Evolutionary conservation across 2,113 vertebrate species (phyloP).

Genomic region (Natator depressus): DNA sequence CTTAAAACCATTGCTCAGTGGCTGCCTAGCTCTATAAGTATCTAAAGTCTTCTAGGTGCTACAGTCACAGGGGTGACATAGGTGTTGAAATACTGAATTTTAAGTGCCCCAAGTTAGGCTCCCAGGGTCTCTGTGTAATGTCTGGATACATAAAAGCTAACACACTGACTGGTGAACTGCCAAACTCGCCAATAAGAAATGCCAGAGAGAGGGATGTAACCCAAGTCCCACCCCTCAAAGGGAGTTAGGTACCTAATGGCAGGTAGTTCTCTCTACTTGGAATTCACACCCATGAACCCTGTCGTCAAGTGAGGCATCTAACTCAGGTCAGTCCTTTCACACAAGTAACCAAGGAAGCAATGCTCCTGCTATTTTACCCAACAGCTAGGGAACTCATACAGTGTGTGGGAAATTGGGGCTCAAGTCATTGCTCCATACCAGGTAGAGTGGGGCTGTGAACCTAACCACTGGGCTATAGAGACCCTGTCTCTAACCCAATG

Average conservation of each 20-base stretch:
- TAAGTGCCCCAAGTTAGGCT: neutral
- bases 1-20: neutral
- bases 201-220: neutral
- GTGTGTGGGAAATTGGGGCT: neutral
- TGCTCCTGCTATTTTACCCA: neutral
- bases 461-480: neutral
- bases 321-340: neutral
- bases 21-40: neutral
- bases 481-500: no score
- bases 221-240: no score
- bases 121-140: neutral
- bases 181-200: neutral
- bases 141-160: neutral
- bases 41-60: neutral
- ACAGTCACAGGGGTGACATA: neutral
- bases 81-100: neutral
- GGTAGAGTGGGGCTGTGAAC: neutral
- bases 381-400: neutral
- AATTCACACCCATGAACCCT: neutral
- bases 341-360: neutral
- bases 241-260: no score
- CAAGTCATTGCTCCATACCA: neutral
- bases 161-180: neutral
- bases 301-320: neutral
- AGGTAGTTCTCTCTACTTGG: neutral